Percentiles rank a stretch among this genome's conserved stretches.
phyloP scores from a whole-genome alignment of 1,140 invertebrate species.

The Hypsibius dujardini region DNA sequence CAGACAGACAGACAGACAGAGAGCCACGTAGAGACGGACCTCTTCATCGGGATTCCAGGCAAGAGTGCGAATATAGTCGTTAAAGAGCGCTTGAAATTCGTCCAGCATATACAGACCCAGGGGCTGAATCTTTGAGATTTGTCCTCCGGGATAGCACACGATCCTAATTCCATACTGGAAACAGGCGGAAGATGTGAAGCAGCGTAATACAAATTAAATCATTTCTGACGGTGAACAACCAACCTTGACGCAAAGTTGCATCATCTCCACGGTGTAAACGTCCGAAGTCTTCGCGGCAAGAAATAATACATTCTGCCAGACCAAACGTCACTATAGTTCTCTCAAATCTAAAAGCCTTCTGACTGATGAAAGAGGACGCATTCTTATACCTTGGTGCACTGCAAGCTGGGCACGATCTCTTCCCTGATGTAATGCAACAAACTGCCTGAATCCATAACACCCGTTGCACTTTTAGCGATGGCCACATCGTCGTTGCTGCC shows the following conservation, averaged over 20 bases:
- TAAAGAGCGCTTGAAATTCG: neutral
- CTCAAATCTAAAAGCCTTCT: neutral
- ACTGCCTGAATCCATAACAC: neutral
- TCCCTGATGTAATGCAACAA: neutral
- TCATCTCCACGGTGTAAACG: constrained; percentile 1
- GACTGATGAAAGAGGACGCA: neutral
- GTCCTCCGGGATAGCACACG: neutral
- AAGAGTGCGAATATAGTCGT: neutral
- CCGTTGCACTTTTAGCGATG: neutral
- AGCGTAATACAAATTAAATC: neutral
- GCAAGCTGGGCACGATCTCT: neutral
- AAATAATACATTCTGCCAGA: neutral
- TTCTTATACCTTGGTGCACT: neutral
- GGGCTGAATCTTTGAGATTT: neutral
- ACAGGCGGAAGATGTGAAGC: neutral
- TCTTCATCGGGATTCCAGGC: neutral
- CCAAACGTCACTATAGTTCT: neutral
- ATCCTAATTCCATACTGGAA: neutral
- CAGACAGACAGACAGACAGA: too few species aligned
- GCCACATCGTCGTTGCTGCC: neutral
- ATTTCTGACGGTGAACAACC: neutral
- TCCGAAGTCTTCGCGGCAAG: neutral
- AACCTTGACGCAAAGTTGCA: neutral
- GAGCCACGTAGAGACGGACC: too few species aligned
- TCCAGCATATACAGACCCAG: neutral